These are phyloP conservation scores for Dipodomys spectabilis DNA, from an alignment of 2,113 vertebrate species.

Conservation along the genomic window DNA sequence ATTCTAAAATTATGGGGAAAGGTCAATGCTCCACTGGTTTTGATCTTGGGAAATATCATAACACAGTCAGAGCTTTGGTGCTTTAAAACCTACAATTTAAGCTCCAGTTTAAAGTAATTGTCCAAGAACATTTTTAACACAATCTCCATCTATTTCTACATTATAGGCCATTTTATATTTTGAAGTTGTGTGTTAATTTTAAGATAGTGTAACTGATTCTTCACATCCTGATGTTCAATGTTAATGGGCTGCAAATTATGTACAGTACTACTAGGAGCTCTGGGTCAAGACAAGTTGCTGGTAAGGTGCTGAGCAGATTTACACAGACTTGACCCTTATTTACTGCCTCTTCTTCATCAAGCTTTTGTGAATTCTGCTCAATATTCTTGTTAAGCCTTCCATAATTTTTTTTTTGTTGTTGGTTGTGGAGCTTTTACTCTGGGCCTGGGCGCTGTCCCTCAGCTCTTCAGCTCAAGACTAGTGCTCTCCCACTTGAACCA, in stretches of 20 bases:
- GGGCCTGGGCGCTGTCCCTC: no score
- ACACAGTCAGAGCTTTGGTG: not conserved
- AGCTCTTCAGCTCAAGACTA: no score
- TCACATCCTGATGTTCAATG: not conserved
- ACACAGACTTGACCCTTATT: not conserved
- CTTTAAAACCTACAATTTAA: constrained; percentile 21
- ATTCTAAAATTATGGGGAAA: not conserved
- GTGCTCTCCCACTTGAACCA: no score
- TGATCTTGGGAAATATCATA: constrained; percentile 15
- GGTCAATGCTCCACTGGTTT: constrained; percentile 6
- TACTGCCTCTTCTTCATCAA: not conserved
- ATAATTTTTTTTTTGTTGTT: not conserved
- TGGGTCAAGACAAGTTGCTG: not conserved
- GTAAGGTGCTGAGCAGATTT: not conserved
- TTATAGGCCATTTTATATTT: not conserved
- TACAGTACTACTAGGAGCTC: not conserved
- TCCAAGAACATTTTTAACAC: not conserved
- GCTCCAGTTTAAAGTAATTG: constrained; percentile 34
- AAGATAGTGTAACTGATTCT: not conserved
- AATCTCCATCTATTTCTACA: not conserved
- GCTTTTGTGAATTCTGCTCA: not conserved
- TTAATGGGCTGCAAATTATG: not conserved
- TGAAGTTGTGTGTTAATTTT: not conserved
- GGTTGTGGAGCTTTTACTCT: no score
- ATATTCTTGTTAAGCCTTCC: not conserved